Base-by-base conservation (phyloP, 2,888 invertebrate species). In the Octodonta nipae region DNA sequence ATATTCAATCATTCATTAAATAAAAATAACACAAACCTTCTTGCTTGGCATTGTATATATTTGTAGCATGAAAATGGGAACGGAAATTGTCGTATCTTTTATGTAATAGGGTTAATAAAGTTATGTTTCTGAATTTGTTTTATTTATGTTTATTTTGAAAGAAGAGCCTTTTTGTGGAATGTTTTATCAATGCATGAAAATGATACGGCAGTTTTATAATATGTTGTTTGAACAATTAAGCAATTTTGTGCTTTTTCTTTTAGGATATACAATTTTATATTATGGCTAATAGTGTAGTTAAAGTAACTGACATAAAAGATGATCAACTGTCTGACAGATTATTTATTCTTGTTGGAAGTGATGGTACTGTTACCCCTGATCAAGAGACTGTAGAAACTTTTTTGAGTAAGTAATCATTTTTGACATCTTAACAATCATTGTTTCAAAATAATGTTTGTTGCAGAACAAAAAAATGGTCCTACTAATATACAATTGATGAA, bases 291-390 rank as follows among this genome's bases (percentile, higher is more conserved):
- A 60, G 60, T 43, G 55, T 59, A 46, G 60, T 62, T 48, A 61
- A 55, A 49, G 58, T 62, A 49, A 59, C 58, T 26, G 61, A 62
- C 46, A 50, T 61, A 42, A 60, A 55, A 34, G 60, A 61, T 45
- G 51, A 55, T 29, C 46, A 52, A 43, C 34, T 48, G 47, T 77
- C 77, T 61, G 77, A 78, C 55, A 75, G 79, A 53, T 71, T 88
- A 56, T 77, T 84, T 51, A 78, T 88, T 59, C 77, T 87, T 58
- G 83, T 86, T 57, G 81, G 81, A 58, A 82, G 84, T 64, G 85
- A 86, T 73, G 86, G 86, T 48, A 77, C 76, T 38, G 69, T 88
- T 41, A 78, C 81, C 38, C 78, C 83, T 25, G 86, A 87, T 62
- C 78, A 79, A 54, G 76, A 79, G 50, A 76, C 81, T 45, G 70